Evolutionary conservation across 30 jellyfish, hydroid and myxozoan species (phyloP).

Genomic region (Phacellophora camtschatica): DNA sequence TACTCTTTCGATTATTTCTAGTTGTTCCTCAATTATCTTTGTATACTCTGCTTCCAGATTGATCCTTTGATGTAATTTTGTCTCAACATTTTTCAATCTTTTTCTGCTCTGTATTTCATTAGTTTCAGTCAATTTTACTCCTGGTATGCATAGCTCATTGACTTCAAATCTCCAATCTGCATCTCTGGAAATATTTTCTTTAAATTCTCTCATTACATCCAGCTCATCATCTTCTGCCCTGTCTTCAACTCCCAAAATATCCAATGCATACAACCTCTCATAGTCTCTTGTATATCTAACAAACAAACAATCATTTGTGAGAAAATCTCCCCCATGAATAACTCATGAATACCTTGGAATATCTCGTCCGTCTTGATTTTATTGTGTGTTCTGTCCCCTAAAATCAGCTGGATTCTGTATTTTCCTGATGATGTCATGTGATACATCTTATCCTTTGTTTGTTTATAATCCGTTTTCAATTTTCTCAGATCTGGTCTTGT

Average conservation of each 20-base stretch:
- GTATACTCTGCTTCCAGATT: background rate
- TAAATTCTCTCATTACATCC: constrained; percentile 19
- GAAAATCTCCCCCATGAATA: constrained; percentile 40
- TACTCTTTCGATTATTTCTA: constrained; percentile 19
- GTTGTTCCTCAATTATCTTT: background rate
- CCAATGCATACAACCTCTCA: constrained; percentile 10
- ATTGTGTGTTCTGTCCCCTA: constrained; percentile 5
- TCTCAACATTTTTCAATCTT: background rate
- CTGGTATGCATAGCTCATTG: no score
- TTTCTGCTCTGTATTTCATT: constrained; percentile 23
- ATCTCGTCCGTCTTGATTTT: background rate
- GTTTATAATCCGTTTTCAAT: background rate
- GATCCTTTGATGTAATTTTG: background rate
- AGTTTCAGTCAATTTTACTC: background rate
- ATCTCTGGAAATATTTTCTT: no score
- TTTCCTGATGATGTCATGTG: constrained; percentile 9
- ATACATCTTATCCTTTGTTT: background rate
- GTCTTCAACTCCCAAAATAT: constrained; percentile 28
- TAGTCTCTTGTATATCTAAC: background rate
- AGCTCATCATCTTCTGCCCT: constrained; percentile 41
- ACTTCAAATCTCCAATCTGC: no score
- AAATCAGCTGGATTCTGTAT: constrained; percentile 10
- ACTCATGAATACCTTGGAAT: constrained; percentile 30
- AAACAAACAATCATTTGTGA: constrained; percentile 30
- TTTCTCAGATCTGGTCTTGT: constrained; percentile 6